Percentiles rank a stretch among this genome's conserved stretches.
phyloP scores from a whole-genome alignment of 2,888 invertebrate species.

The Aspidiotus rigidus region DNA sequence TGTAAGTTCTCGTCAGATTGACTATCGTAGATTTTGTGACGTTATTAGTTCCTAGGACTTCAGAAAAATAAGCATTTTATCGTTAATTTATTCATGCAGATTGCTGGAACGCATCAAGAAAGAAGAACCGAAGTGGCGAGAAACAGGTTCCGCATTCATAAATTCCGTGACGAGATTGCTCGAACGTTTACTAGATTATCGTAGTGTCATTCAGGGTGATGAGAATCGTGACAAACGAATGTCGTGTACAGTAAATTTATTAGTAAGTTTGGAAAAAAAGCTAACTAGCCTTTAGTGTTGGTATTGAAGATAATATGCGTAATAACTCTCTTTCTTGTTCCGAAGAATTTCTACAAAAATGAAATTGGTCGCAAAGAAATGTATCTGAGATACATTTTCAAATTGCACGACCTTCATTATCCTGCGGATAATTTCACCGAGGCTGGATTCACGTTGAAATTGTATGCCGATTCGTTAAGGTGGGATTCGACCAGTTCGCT shows the following conservation, averaged over 20 bases:
- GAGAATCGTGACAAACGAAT: conserved; percentile 90
- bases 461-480: conserved; percentile 82
- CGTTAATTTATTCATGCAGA: conserved; percentile 45
- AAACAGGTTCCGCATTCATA: conserved; percentile 84
- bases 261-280: conserved; percentile 42
- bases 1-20: conserved; percentile 55
- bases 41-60: background rate
- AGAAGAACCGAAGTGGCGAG: conserved; percentile 79
- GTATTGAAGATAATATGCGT: background rate
- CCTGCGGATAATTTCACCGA: conserved; percentile 88
- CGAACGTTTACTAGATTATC: conserved; percentile 83
- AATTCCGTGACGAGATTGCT: conserved; percentile 80
- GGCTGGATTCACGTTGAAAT: conserved; percentile 84
- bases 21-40: background rate
- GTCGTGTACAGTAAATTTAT: conserved; percentile 90
- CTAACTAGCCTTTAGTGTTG: too few species aligned
- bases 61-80: background rate
- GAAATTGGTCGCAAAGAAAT: conserved; percentile 91
- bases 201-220: conserved; percentile 89
- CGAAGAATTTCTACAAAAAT: conserved; percentile 83
- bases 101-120: conserved; percentile 75
- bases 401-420: conserved; percentile 82
- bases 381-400: conserved; percentile 92
- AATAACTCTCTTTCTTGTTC: background rate
- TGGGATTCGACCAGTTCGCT: conserved; percentile 56